Evolutionary conservation across 2,888 invertebrate species (phyloP).

Genomic region (Lamellibrachia columna): DNA sequence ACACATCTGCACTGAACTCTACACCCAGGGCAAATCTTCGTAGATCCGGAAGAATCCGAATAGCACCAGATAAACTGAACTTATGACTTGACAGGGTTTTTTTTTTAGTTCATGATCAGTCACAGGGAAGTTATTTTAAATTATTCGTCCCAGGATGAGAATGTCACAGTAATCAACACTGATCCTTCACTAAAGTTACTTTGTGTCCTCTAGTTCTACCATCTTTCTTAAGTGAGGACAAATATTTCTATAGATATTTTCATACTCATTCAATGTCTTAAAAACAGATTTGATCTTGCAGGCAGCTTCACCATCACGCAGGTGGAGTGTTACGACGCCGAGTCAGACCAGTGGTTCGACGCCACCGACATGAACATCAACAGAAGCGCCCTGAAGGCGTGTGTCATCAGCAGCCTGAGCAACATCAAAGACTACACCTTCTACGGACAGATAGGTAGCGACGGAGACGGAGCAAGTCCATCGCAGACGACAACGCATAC

Average conservation of each 20-base stretch:
- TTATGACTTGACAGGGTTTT: no score
- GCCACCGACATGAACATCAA: conserved; percentile 53
- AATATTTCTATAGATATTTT: no score
- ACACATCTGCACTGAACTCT: no score
- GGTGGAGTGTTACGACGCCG: conserved; percentile 55
- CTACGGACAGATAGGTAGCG: conserved; percentile 45
- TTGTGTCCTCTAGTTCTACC: no score
- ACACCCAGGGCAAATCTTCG: no score
- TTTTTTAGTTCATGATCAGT: no score
- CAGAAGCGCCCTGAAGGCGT: conserved; percentile 61
- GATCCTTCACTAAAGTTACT: no score
- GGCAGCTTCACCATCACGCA: conserved; percentile 56
- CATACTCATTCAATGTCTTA: no score
- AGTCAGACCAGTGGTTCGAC: conserved; percentile 51
- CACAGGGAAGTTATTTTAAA: no score
- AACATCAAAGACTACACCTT: conserved; percentile 55
- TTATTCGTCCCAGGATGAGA: neutral
- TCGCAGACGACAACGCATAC: neutral
- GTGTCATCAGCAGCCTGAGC: conserved; percentile 50
- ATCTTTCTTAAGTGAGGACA: no score
- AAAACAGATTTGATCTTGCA: conserved; percentile 33
- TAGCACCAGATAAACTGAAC: no score
- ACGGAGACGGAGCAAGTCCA: conserved; percentile 25
- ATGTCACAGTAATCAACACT: neutral
- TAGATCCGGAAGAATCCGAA: no score